Base-by-base conservation (phyloP, 1,140 invertebrate genomes). In the Tenebrio molitor region DNA sequence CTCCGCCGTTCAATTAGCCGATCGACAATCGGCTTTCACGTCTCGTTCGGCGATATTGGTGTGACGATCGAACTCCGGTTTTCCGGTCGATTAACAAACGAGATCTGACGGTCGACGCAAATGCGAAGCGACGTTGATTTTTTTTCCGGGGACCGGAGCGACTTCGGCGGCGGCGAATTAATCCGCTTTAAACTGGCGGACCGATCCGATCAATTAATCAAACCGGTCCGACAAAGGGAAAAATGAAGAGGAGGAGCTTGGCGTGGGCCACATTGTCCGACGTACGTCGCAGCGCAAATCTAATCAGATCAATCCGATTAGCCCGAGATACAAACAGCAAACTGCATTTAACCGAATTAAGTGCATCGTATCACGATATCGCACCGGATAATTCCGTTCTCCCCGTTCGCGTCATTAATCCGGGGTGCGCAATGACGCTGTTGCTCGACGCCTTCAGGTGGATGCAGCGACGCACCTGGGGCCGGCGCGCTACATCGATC, bases 281-380 rank as follows among this genome's bases (percentile, higher is more conserved):
- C n/a, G 2, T n/a, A 17, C 4, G 14, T 6, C 46, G 7, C 7
- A 19, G 3, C 17, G 21, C 21, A 53, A 53, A 46, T 46, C 44
- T 46, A 53, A 53, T 53, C 46, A 21, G 8, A 46, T 46, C 42
- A 46, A 46, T 46, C 42, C 10, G 42, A 46, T 46, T 46, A 46
- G 42, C 10, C 15, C 2, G 5, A 46, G 42, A 15, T 46, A 46
- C 42, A 46, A 58, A 29, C 50, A 58, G 46, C 46, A 53, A 53
- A 58, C 50, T 58, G 21, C 50, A 58, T 58, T 29, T 58, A 58
- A 58, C 2, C n/a, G 50, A 58, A 58, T 58, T 58, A 58, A 58
- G 21, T 12, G 50, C 12, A 25, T 53, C 19, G 21, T 14, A 53
- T 53, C 46, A 53, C 46, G 29, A 58, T 58, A 58, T 58, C 29